phyloP scores from a whole-genome alignment of 2,797 vertebrate species.

The Lepilemur septentrionalis region DNA sequence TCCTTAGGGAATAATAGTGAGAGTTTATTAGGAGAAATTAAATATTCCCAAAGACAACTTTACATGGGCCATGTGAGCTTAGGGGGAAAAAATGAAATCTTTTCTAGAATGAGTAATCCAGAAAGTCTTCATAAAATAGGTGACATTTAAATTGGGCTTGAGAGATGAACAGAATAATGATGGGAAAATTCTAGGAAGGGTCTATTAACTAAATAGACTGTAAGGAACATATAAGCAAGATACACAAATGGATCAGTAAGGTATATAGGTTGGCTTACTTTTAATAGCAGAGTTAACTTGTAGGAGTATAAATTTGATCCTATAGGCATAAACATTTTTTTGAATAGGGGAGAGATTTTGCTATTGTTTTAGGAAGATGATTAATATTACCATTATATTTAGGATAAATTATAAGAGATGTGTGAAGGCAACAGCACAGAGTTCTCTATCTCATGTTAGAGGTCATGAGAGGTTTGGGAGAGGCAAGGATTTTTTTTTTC shows the following conservation, averaged over 20 bases:
- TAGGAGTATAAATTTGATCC: not conserved
- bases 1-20: not conserved
- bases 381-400: not conserved
- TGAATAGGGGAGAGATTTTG: not conserved
- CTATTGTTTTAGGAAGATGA: not conserved
- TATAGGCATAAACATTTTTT: not conserved
- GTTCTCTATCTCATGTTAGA: not conserved
- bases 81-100: not conserved
- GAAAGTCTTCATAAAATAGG: not conserved
- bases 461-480: not conserved
- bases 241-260: not conserved
- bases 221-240: not conserved
- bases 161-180: not conserved
- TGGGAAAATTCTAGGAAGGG: not conserved
- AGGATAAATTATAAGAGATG: not conserved
- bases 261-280: not conserved
- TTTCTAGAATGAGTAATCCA: conserved; percentile 7
- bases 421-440: no score
- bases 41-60: not conserved
- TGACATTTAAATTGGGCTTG: not conserved
- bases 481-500: no score
- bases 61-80: not conserved
- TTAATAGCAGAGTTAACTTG: not conserved
- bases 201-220: not conserved
- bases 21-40: not conserved